phyloP scores from a whole-genome alignment of 1,140 invertebrate species.

The Drosophila ogumai region DNA sequence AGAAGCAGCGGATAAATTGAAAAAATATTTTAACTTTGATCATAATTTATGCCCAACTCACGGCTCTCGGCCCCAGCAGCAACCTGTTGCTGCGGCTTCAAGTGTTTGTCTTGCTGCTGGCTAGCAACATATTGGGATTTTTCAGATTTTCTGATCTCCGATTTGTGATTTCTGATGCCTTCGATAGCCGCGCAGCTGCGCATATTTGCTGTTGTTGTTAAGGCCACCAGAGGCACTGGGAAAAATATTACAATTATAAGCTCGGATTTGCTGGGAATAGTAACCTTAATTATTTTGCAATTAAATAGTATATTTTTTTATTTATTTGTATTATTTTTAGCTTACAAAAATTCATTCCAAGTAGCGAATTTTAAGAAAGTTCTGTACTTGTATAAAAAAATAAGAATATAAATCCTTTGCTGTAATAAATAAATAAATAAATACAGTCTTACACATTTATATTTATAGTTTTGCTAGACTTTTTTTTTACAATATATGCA shows the following conservation, averaged over 20 bases:
- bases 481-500: too few relatives aligned
- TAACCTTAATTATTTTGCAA: too few relatives aligned
- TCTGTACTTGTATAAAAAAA: too few relatives aligned
- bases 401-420: too few relatives aligned
- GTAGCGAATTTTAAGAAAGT: too few relatives aligned
- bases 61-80: not conserved
- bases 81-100: conserved; percentile 43
- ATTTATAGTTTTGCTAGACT: too few relatives aligned
- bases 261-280: not conserved
- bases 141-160: conserved; percentile 11
- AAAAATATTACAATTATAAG: not conserved
- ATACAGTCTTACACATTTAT: too few relatives aligned
- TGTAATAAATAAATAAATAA: too few relatives aligned
- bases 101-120: conserved; percentile 10
- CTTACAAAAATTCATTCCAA: too few relatives aligned
- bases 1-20: conserved; percentile 33
- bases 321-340: too few relatives aligned
- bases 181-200: conserved; percentile 52
- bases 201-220: conserved; percentile 44
- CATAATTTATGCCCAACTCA: conserved; percentile 68
- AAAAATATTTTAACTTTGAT: conserved; percentile 55
- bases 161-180: conserved; percentile 19
- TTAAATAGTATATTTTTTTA: too few relatives aligned
- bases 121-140: conserved; percentile 29
- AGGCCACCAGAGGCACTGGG: conserved; percentile 1